Base-by-base conservation (phyloP, 2,888 invertebrate genomes). In the Drosophila paracracens region DNA sequence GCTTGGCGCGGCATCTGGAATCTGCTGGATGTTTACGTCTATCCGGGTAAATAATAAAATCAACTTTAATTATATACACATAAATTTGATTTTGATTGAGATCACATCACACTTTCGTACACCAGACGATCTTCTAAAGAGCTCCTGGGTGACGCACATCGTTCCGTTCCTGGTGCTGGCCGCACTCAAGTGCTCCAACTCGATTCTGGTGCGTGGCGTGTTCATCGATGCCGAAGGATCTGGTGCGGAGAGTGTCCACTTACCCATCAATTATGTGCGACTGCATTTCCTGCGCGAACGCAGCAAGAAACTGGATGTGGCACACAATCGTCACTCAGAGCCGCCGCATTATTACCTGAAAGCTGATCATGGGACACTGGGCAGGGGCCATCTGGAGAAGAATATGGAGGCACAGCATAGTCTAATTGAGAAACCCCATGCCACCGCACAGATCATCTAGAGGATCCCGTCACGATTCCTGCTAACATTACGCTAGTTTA, bases 1-100 rank as follows among this genome's bases (percentile, higher is more conserved):
- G 96, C 97, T 16, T 98, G 98, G 98, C 94, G 98, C 53, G 97
- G 97, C 18, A 95, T 97, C 65, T 98, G 98, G 97, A 96, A 95
- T 75, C 93, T 96, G 66, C 94, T 97, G 31, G 97, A 98, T 92
- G 93, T 96, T 43, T 97, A 96, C 93, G 95, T 97, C 75, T 94
- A 96, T 80, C 96, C 97, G 93, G 96, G 96, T 96, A 91, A 92
- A 58, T 60, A 48, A 43, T 11, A 35, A 16, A 25, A 25, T 16
- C 4, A 16, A 8, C 16, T 46, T 8, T 16, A 25, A 46, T 46
- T 25, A 25, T 25, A 1, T 6, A 2, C 6, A 7, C 2, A 10
- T 3, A 2, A 13, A 25, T 25, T 33, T 33, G 33, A 31, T 18
- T 7, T 46, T 25, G 8, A 6, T 33, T 40, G 31, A 46, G n/a